Percentiles rank a stretch among this genome's conserved stretches.
Evolutionary conservation across 2,113 vertebrate species (phyloP).

Genomic region (Perccottus glenii): DNA sequence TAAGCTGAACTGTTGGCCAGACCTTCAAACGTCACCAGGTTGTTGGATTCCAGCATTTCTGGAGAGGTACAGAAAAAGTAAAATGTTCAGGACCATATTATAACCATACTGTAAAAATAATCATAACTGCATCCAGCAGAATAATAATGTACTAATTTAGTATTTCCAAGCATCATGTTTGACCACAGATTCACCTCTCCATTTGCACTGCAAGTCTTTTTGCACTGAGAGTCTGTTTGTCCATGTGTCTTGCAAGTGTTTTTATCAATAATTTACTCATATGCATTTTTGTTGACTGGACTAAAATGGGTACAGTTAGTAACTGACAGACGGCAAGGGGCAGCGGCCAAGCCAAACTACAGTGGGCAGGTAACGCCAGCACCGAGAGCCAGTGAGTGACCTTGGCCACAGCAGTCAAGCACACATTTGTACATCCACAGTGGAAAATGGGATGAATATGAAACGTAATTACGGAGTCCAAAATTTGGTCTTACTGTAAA

Average conservation of each 20-base stretch:
- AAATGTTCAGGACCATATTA: slow-evolving; percentile 23
- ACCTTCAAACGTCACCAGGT: slow-evolving; percentile 90
- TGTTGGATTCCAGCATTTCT: slow-evolving; percentile 98
- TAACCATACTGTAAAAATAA: slow-evolving; percentile 14
- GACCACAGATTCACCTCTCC: slow-evolving; percentile 15
- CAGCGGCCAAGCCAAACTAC: slow-evolving; percentile 43
- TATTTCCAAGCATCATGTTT: slow-evolving; percentile 22
- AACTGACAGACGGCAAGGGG: slow-evolving; percentile 23
- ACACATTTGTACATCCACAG: slow-evolving; percentile 28
- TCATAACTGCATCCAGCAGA: neutral
- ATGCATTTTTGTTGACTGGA: slow-evolving; percentile 5
- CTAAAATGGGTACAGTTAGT: slow-evolving; percentile 13
- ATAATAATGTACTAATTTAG: neutral
- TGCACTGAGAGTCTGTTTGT: slow-evolving; percentile 7
- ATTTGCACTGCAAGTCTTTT: neutral
- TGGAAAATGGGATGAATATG: slow-evolving; percentile 52
- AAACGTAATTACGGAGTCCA: slow-evolving; percentile 35
- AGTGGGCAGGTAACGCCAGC: slow-evolving; percentile 49
- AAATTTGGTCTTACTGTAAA: slow-evolving; percentile 38
- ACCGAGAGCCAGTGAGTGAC: slow-evolving; percentile 50
- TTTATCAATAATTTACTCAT: slow-evolving; percentile 10
- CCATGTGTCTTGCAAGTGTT: slow-evolving; percentile 1
- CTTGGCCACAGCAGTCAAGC: slow-evolving; percentile 55
- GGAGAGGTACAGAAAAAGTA: slow-evolving; percentile 64
- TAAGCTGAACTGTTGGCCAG: slow-evolving; percentile 93